Conservation (phyloP, 1,140 invertebrate species). For the Drosophila carrolli region DNA sequence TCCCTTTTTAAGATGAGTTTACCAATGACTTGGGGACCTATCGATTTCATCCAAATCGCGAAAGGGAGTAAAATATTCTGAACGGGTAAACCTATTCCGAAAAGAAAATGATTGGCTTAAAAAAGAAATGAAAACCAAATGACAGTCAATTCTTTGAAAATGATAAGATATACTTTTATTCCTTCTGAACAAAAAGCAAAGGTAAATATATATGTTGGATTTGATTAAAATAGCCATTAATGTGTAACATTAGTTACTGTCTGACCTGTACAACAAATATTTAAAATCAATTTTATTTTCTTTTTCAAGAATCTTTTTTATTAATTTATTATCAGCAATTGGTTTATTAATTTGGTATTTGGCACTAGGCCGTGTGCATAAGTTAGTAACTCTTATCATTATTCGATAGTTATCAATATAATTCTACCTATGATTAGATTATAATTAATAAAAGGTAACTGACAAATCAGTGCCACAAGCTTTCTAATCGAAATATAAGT, state of each 20-base stretch:
- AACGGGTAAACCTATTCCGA: background rate
- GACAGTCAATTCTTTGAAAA: too few species aligned
- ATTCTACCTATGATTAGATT: slow-evolving; percentile 12
- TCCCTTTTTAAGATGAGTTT: slow-evolving; percentile 20
- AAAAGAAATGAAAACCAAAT: background rate
- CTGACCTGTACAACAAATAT: too few species aligned
- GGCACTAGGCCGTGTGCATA: slow-evolving; percentile 8
- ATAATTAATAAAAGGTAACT: background rate
- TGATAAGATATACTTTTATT: too few species aligned
- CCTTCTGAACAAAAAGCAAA: too few species aligned
- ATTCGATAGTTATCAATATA: background rate
- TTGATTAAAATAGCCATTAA: too few species aligned
- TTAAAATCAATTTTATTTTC: too few species aligned
- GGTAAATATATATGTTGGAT: too few species aligned
- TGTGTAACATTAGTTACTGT: too few species aligned
- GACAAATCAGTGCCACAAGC: too few species aligned
- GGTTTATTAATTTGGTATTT: background rate
- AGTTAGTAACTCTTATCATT: background rate
- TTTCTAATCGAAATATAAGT: too few species aligned
- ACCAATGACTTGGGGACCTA: slow-evolving; percentile 54
- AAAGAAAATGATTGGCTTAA: background rate
- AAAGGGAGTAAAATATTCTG: slow-evolving; percentile 5
- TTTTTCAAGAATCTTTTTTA: too few species aligned
- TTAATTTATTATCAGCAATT: too few species aligned
- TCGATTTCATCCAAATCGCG: slow-evolving; percentile 64